Percentiles rank a stretch among this genome's conserved stretches.
Evolutionary conservation across 1,140 invertebrate genomes (phyloP).

Genomic region (Monochamus saltuarius): DNA sequence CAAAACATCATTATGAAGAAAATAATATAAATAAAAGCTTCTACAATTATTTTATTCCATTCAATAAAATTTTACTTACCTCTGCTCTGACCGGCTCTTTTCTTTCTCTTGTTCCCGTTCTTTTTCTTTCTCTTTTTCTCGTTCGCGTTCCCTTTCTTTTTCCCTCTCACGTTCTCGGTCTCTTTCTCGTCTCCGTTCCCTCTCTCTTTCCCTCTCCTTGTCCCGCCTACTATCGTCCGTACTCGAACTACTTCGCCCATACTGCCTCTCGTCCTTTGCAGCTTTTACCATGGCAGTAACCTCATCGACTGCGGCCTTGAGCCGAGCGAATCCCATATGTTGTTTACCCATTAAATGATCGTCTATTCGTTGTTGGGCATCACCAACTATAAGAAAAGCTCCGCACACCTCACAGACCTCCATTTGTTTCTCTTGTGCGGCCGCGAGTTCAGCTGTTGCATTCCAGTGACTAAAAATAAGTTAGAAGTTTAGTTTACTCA

Average conservation of each 20-base stretch:
- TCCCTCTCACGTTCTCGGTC: conserved; percentile 62
- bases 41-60: too few relatives aligned
- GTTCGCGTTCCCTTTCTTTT: conserved; percentile 62
- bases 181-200: conserved; percentile 26
- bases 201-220: conserved; percentile 26
- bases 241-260: conserved; percentile 20
- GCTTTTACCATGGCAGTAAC: conserved; percentile 52
- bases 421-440: conserved; percentile 95
- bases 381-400: conserved; percentile 97
- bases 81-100: conserved; percentile 20
- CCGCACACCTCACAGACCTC: conserved; percentile 98
- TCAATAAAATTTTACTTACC: too few relatives aligned
- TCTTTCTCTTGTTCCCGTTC: conserved; percentile 51
- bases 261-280: conserved; percentile 40
- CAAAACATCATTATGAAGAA: too few relatives aligned
- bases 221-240: conserved; percentile 16
- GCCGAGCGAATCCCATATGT: conserved; percentile 80
- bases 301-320: conserved; percentile 64
- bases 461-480: conserved; percentile 56
- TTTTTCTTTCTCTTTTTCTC: conserved; percentile 51
- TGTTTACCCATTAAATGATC: conserved; percentile 98
- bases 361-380: conserved; percentile 95
- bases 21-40: too few relatives aligned
- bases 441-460: conserved; percentile 75
- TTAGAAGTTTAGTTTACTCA: conserved; percentile 12